Evolutionary conservation across 2,888 invertebrate genomes (phyloP).

Genomic region (Junonia oenone): DNA sequence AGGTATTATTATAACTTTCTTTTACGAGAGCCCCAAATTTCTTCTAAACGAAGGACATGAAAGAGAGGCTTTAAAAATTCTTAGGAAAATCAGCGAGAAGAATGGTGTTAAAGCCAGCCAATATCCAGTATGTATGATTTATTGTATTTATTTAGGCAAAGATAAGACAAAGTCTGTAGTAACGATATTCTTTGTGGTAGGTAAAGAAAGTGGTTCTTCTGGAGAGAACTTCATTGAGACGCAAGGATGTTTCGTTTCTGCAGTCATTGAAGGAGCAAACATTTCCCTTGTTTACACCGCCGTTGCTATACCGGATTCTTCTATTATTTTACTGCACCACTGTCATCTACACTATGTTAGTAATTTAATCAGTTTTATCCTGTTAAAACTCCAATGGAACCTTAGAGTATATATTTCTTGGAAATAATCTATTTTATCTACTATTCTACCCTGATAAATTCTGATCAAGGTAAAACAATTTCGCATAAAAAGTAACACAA

Average conservation of each 20-base stretch:
- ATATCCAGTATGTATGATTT: conserved; percentile 36
- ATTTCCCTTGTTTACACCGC: conserved; percentile 65
- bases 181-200: background rate
- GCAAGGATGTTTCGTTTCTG: conserved; percentile 43
- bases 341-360: conserved; percentile 79
- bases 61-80: conserved; percentile 79
- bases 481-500: no score
- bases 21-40: conserved; percentile 87
- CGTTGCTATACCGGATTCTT: conserved; percentile 63
- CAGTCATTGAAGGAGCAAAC: conserved; percentile 70
- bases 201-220: conserved; percentile 21
- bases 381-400: no score
- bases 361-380: no score
- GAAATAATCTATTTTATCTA: no score
- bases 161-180: background rate
- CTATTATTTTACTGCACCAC: conserved; percentile 75
- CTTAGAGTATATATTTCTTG: no score
- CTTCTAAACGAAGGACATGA: conserved; percentile 80
- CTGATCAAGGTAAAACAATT: no score
- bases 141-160: background rate
- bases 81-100: conserved; percentile 74
- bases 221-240: conserved; percentile 28
- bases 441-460: no score
- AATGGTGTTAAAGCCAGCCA: conserved; percentile 56
- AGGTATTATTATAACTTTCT: conserved; percentile 70